A percentile compares a stretch with the other conserved stretches of the same genome.
Conservation (phyloP, 2,113 vertebrate genomes). For the Bos taurus region ARS-UCD2.0 NC_037339.1:6833001-6833500, state of each 20-base stretch:
- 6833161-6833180: neutral
- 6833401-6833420: neutral
- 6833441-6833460: neutral
- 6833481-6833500: neutral
- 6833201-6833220: neutral
- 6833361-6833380: neutral
- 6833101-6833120: neutral
- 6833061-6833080: neutral
- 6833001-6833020: neutral
- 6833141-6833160: neutral
- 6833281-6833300: neutral
- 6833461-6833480: neutral
- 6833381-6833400: neutral
- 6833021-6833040: neutral
- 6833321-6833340: neutral
- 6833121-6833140: neutral
- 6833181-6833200: neutral
- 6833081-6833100: neutral
- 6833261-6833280: neutral
- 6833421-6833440: neutral
- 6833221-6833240: neutral
- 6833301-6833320: neutral
- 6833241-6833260: neutral
- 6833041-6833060: neutral
- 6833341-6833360: neutral